Percentiles rank a stretch among this genome's conserved stretches.
Conservation (phyloP, 2,888 invertebrate genomes). For the Malthinus flaveolus region DNA sequence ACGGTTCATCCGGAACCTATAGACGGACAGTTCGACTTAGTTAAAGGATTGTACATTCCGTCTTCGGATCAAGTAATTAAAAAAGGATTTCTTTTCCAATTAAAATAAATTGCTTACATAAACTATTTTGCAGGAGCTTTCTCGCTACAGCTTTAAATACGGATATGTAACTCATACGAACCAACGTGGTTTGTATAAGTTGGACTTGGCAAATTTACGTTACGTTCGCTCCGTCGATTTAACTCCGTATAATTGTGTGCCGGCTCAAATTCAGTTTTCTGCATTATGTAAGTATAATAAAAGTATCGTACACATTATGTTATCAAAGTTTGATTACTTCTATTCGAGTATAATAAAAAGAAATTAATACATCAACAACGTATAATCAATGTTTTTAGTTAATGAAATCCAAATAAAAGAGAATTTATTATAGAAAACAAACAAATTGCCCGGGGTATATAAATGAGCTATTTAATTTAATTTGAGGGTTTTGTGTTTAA, state of each 20-base stretch:
- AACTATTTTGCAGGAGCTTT: conserved; percentile 53
- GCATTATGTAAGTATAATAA: conserved; percentile 66
- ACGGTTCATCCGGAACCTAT: conserved; percentile 75
- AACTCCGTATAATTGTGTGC: conserved; percentile 73
- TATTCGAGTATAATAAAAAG: no score
- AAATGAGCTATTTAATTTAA: no score
- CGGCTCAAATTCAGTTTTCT: conserved; percentile 69
- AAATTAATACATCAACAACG: no score
- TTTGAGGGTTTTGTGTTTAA: no score
- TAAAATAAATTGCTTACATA: no score
- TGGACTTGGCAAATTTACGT: conserved; percentile 71
- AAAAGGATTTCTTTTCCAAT: neutral
- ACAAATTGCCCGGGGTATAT: no score
- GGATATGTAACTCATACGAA: conserved; percentile 76
- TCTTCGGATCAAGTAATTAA: conserved; percentile 57
- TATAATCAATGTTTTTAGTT: no score
- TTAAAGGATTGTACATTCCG: conserved; percentile 66
- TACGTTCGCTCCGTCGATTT: conserved; percentile 73
- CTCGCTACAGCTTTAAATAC: conserved; percentile 65
- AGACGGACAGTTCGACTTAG: conserved; percentile 75
- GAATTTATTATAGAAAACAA: no score
- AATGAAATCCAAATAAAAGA: neutral
- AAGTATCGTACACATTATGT: neutral
- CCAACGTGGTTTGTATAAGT: conserved; percentile 72
- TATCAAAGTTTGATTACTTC: neutral